Evolutionary conservation across 2,113 vertebrate genomes (phyloP).

Genomic region (Myiopsitta monachus): DNA sequence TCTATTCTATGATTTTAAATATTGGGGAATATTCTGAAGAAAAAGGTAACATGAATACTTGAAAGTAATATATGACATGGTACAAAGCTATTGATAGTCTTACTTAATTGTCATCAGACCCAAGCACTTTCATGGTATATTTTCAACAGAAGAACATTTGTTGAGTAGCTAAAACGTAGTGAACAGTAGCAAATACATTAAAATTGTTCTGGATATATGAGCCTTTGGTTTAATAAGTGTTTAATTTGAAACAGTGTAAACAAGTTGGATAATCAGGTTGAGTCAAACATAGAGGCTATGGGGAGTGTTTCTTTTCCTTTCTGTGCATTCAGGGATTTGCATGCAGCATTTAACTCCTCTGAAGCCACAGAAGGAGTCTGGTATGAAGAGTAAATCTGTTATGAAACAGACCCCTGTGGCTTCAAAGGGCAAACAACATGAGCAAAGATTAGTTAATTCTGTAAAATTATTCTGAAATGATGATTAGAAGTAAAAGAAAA

Average conservation of each 20-base stretch:
- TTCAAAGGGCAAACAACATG: neutral
- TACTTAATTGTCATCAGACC: neutral
- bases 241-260: constrained; percentile 29
- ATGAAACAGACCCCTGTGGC: neutral
- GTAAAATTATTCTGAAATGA: neutral
- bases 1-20: neutral
- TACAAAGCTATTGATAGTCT: neutral
- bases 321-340: neutral
- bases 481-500: neutral
- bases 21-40: neutral
- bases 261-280: neutral
- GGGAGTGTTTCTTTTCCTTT: neutral
- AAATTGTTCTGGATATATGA: neutral
- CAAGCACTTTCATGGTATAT: neutral
- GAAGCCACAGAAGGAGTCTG: neutral
- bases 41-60: neutral
- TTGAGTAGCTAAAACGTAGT: neutral
- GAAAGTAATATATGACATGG: neutral
- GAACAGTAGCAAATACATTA: neutral
- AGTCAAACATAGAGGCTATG: neutral
- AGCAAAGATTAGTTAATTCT: neutral
- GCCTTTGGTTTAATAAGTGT: neutral
- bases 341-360: neutral
- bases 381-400: neutral
- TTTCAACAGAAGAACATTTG: neutral